Base-by-base conservation (phyloP, 2,888 invertebrate species). In the Chalcis sispes region DNA sequence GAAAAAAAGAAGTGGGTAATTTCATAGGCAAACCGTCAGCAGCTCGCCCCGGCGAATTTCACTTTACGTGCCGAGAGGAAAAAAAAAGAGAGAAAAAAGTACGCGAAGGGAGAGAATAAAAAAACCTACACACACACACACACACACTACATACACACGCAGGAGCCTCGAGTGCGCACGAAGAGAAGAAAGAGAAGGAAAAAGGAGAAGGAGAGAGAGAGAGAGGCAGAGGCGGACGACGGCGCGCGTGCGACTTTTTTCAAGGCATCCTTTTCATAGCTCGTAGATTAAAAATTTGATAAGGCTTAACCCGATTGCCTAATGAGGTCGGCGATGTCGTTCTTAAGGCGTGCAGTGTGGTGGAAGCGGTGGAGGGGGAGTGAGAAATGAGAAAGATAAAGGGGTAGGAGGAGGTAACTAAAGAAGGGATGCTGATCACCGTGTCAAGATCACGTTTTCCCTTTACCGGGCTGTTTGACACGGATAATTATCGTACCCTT, bases 281-380 rank as follows among this genome's bases (percentile, higher is more conserved):
- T 36, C 32, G 40, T 5, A 40, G 64, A 58, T 66, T 56, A 54
- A 67, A 48, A 77, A 72, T 77, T 69, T 72, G 72, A 72, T 64
- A 69, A 59, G 58, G 27, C 69, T 71, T 70, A 79, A 80, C 80
- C 79, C 79, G 80, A 78, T 79, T 80, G 73, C 73, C 67, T 83
- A 83, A 83, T 81, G 80, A 82, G 83, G 81, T 81, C 81, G 67
- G 25, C 20, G 56, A 15, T 32, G 23, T 20, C 56, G 8, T n/a
- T n/a, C n/a, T n/a, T n/a, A n/a, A n/a, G n/a, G n/a, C n/a, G n/a
- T n/a, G 18, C 23, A 15, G 20, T 0, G 50, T 1, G 1, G 36
- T 3, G 8, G 10, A 54, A 23, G 50, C 23, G 1, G 29, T 2
- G 3, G 8, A 20, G n/a, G n/a, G n/a, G n/a, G n/a, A n/a, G n/a